Conservation (phyloP, 1,140 invertebrate species). For the Heliothis subflexa region DNA sequence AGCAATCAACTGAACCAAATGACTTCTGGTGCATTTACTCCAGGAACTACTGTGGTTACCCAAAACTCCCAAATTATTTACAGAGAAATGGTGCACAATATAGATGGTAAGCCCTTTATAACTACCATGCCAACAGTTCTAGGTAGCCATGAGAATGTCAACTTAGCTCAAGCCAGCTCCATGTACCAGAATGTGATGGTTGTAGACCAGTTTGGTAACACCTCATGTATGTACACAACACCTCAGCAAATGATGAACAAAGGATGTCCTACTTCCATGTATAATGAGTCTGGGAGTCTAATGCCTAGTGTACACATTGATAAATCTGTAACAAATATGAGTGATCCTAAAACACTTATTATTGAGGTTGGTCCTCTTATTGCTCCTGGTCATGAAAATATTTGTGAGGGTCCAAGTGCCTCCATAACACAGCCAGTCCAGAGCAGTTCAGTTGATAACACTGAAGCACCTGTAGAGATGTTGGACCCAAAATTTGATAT, state of each 20-base stretch:
- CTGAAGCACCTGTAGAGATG: slow-evolving; percentile 57
- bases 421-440: slow-evolving; percentile 27
- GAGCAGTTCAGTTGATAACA: slow-evolving; percentile 39
- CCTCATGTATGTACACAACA: slow-evolving; percentile 76
- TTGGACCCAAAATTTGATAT: slow-evolving; percentile 61
- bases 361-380: slow-evolving; percentile 79
- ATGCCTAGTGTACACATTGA: slow-evolving; percentile 54
- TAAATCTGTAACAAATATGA: slow-evolving; percentile 61
- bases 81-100: slow-evolving; percentile 80
- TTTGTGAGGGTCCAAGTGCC: slow-evolving; percentile 2
- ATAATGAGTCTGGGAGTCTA: slow-evolving; percentile 60
- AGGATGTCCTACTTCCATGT: slow-evolving; percentile 62
- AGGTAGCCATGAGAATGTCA: slow-evolving; percentile 69
- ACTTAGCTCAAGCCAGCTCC: slow-evolving; percentile 72
- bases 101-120: slow-evolving; percentile 80
- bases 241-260: slow-evolving; percentile 71
- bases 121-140: slow-evolving; percentile 70
- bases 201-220: slow-evolving; percentile 79
- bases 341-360: slow-evolving; percentile 76
- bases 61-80: slow-evolving; percentile 83
- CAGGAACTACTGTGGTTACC: slow-evolving; percentile 77
- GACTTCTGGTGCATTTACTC: slow-evolving; percentile 66
- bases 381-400: slow-evolving; percentile 29
- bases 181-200: slow-evolving; percentile 85
- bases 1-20: slow-evolving; percentile 70